Conservation (phyloP, 1,140 invertebrate species). For the Brachionus plicatilis region DNA sequence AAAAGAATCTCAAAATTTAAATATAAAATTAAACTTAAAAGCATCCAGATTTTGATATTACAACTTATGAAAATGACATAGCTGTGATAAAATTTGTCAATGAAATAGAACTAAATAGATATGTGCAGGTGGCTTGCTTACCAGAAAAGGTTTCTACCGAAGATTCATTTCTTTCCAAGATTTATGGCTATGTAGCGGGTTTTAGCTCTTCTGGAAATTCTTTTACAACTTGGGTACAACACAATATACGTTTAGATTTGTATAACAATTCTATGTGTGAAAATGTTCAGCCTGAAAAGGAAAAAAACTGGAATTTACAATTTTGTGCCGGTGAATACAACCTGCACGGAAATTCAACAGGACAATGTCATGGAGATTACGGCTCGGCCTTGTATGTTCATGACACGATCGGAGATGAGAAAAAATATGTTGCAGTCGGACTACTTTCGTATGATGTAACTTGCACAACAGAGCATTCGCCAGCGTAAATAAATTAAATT, state of each 20-base stretch:
- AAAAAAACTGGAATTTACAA: slow-evolving; percentile 4
- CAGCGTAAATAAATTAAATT: neutral
- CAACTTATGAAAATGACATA: slow-evolving; percentile 3
- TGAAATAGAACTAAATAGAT: neutral
- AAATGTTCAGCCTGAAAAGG: neutral
- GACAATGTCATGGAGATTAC: neutral
- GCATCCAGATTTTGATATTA: neutral
- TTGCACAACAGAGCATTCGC: neutral
- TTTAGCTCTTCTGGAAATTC: neutral
- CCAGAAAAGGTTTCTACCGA: neutral
- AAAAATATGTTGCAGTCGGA: neutral
- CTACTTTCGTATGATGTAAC: neutral
- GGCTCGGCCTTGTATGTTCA: neutral
- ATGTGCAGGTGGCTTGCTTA: neutral
- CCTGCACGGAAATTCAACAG: neutral
- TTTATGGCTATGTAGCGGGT: neutral
- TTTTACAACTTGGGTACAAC: neutral
- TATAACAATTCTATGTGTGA: slow-evolving; percentile 3
- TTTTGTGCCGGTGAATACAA: slow-evolving; percentile 34
- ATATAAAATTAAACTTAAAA: neutral
- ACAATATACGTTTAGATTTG: neutral
- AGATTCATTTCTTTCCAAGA: neutral
- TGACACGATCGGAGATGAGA: neutral
- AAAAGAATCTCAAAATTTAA: neutral
- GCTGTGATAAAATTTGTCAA: neutral